These are phyloP conservation scores for Channa argus DNA, from an alignment of 2,113 vertebrate species.

Conservation along the genomic window DNA sequence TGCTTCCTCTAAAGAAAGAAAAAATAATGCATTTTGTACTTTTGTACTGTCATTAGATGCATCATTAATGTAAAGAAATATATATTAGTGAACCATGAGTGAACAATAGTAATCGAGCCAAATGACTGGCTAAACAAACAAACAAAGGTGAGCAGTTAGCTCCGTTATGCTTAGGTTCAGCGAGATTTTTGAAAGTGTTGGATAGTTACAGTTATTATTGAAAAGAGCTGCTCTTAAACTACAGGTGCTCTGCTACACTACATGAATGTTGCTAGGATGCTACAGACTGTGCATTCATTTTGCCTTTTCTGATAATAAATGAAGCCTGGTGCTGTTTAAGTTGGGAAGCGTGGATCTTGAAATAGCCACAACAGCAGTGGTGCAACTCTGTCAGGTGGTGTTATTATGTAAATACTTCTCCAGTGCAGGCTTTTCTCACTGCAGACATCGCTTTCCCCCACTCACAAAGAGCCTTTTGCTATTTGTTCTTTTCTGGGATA, in stretches of 20 bases:
- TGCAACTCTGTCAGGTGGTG: constrained; percentile 56
- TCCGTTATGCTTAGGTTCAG: too few species aligned
- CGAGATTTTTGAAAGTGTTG: not conserved
- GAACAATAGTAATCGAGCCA: too few species aligned
- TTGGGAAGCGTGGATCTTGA: constrained; percentile 49
- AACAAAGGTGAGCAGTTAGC: too few species aligned
- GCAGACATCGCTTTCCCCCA: constrained; percentile 18
- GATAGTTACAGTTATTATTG: constrained; percentile 1
- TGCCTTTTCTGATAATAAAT: constrained; percentile 44
- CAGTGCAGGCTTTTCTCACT: constrained; percentile 28
- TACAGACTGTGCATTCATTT: constrained; percentile 32
- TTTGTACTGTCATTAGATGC: too few species aligned
- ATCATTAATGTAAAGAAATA: too few species aligned
- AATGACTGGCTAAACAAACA: too few species aligned
- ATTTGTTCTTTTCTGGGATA: constrained; percentile 25
- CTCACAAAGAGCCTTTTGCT: not conserved
- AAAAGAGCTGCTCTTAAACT: not conserved
- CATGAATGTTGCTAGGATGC: constrained; percentile 22
- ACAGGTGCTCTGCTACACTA: not conserved
- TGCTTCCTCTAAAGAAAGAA: too few species aligned
- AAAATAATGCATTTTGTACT: too few species aligned
- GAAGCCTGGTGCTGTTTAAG: constrained; percentile 39
- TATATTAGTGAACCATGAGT: too few species aligned
- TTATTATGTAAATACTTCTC: constrained; percentile 64
- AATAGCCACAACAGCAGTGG: constrained; percentile 58